Percentiles rank a stretch among this genome's conserved stretches.
Conservation (phyloP, 2,888 invertebrate genomes). For the Metellina segmentata region DNA sequence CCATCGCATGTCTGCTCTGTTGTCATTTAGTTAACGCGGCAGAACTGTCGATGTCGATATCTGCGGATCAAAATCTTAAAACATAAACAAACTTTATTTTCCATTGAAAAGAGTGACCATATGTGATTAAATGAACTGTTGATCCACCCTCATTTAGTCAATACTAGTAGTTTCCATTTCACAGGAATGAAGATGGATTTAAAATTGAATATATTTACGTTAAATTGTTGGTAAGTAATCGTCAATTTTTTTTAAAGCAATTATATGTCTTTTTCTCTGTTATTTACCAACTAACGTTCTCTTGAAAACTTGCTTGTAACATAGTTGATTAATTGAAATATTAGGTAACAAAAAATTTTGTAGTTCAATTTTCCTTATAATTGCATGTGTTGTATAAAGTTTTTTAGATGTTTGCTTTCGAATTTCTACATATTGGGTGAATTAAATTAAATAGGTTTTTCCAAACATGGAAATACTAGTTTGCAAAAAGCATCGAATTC, state of each 20-base stretch:
- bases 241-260: background rate
- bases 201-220: conserved; percentile 70
- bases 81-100: conserved; percentile 26
- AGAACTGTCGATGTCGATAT: background rate
- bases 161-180: background rate
- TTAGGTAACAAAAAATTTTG: too few species aligned
- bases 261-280: too few species aligned
- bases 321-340: too few species aligned
- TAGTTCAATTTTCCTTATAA: too few species aligned
- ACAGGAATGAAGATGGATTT: conserved; percentile 76
- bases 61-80: background rate
- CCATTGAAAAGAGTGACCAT: background rate
- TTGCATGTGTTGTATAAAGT: too few species aligned
- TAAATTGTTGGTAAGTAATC: conserved; percentile 72
- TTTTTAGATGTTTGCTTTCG: too few species aligned
- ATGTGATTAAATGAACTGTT: background rate
- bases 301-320: too few species aligned
- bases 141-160: background rate
- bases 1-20: conserved; percentile 8
- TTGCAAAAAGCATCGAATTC: too few species aligned
- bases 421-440: too few species aligned
- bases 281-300: too few species aligned
- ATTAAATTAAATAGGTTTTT: too few species aligned
- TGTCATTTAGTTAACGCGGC: conserved; percentile 5
- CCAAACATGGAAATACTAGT: too few species aligned